Evolutionary conservation across 1,140 invertebrate genomes (phyloP).

Genomic region (Zaprionus kolodkinae): DNA sequence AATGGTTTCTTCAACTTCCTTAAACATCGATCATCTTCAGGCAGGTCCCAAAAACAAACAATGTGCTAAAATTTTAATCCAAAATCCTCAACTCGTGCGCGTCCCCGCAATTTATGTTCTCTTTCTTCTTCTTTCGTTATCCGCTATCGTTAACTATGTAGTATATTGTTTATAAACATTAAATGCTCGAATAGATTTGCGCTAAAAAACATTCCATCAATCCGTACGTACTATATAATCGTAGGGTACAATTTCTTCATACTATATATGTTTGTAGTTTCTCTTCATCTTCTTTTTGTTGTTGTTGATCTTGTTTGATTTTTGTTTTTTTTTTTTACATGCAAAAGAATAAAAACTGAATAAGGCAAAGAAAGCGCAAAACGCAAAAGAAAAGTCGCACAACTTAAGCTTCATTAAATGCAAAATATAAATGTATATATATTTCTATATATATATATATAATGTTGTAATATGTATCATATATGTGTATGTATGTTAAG

Average conservation of each 20-base stretch:
- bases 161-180: constrained; percentile 55
- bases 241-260: constrained; percentile 3
- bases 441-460: constrained; percentile 27
- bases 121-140: constrained; percentile 18
- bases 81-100: neutral
- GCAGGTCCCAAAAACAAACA: constrained; percentile 20
- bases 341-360: constrained; percentile 7
- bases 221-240: constrained; percentile 19
- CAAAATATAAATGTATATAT: constrained; percentile 28
- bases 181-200: constrained; percentile 66
- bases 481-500: constrained; percentile 33
- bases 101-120: neutral
- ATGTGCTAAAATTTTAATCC: constrained; percentile 9
- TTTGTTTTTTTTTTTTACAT: constrained; percentile 17
- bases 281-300: neutral
- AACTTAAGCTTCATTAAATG: constrained; percentile 45
- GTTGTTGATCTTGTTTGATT: constrained; percentile 6
- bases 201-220: constrained; percentile 41
- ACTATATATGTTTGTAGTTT: neutral
- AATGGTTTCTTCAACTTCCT: neutral
- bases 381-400: constrained; percentile 18
- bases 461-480: constrained; percentile 16
- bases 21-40: constrained; percentile 10
- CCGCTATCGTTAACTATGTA: neutral
- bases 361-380: constrained; percentile 16